A percentile compares a stretch with the other conserved stretches of the same genome.
These are phyloP conservation scores for Taurulus bubalis DNA, from an alignment of 2,113 vertebrate species.

Conservation along the genomic window DNA sequence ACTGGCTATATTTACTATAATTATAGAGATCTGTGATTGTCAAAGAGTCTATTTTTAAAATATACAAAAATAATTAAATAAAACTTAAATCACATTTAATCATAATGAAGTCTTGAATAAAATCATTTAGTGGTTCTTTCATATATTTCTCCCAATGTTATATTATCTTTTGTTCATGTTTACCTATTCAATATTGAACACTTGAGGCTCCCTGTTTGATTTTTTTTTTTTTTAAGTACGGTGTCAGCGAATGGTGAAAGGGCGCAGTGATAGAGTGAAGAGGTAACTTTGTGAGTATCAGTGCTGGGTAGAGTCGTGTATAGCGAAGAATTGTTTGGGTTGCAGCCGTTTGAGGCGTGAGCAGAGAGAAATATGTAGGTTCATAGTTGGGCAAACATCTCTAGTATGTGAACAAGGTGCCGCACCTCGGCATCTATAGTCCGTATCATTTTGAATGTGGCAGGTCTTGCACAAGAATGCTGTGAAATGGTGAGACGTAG, in stretches of 20 bases:
- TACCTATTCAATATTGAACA: constrained; percentile 1
- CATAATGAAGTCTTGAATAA: not conserved
- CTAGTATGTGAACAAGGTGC: not conserved
- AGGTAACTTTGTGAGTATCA: not conserved
- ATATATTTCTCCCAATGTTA: not conserved
- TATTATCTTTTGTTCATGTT: not conserved
- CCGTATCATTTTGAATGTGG: constrained; percentile 50
- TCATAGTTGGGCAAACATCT: not conserved
- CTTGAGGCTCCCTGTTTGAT: constrained; percentile 1
- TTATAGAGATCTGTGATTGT: not conserved
- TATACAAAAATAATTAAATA: not conserved
- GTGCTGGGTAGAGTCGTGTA: constrained; percentile 47
- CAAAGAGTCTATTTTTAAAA: not conserved
- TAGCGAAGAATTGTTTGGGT: constrained; percentile 14
- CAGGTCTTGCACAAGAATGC: constrained; percentile 56
- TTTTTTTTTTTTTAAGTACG: constrained; percentile 6
- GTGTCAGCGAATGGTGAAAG: constrained; percentile 6
- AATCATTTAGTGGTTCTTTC: not conserved
- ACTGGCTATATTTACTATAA: too few species aligned
- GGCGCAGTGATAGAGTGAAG: not conserved
- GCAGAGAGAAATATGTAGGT: not conserved
- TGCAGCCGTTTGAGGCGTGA: constrained; percentile 26
- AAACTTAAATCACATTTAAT: not conserved
- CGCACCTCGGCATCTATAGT: not conserved
- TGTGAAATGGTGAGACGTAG: constrained; percentile 34